These are phyloP conservation scores for Alosa alosa DNA, from an alignment of 2,113 vertebrate genomes.

Conservation along the genomic window DNA sequence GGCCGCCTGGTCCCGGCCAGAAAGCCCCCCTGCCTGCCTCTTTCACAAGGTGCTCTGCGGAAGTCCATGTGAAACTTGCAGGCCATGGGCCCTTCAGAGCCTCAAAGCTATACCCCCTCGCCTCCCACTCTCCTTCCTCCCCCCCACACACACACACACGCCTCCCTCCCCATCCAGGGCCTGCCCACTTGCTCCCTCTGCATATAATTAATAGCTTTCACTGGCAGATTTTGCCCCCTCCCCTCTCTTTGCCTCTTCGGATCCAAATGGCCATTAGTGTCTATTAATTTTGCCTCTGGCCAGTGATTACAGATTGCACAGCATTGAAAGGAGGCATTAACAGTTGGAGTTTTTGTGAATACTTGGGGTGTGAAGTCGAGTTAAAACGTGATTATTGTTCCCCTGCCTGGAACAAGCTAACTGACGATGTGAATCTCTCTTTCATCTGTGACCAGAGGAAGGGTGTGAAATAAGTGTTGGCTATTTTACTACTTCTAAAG, in stretches of 20 bases:
- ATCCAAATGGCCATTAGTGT: constrained; percentile 74
- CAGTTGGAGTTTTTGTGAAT: constrained; percentile 66
- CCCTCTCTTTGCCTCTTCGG: constrained; percentile 56
- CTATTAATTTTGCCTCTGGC: constrained; percentile 77
- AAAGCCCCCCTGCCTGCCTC: constrained; percentile 56
- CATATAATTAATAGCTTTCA: constrained; percentile 75
- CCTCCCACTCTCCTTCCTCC: neutral
- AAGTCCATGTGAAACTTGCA: constrained; percentile 70
- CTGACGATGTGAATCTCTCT: constrained; percentile 68
- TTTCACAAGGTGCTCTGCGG: constrained; percentile 57
- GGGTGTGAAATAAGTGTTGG: constrained; percentile 55
- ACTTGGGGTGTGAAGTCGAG: constrained; percentile 61
- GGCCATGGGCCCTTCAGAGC: constrained; percentile 54
- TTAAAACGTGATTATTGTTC: constrained; percentile 72
- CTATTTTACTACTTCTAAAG: constrained; percentile 62
- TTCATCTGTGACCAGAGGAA: constrained; percentile 30
- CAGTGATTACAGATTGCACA: constrained; percentile 59
- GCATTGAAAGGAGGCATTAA: constrained; percentile 69
- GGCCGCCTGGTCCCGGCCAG: constrained; percentile 54
- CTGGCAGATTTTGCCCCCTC: constrained; percentile 63
- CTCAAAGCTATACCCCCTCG: neutral
- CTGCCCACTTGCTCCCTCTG: constrained; percentile 44
- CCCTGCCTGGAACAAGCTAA: constrained; percentile 63
- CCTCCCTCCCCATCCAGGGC: constrained; percentile 27
- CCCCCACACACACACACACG: neutral